phyloP scores from a whole-genome alignment of 2,797 vertebrate genomes.

The Hylomyscus alleni region DNA sequence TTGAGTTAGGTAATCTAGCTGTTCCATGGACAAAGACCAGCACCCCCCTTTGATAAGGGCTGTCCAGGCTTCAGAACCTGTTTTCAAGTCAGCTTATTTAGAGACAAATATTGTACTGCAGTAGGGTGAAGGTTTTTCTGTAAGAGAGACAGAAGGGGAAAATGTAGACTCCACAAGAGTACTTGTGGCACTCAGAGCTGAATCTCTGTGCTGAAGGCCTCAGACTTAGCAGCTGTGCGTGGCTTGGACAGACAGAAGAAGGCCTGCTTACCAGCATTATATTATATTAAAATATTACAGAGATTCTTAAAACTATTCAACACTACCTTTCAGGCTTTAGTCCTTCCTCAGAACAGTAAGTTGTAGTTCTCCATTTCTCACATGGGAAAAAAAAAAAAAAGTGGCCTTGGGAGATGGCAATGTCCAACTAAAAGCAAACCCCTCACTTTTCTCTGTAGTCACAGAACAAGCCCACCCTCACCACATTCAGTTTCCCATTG shows the following conservation, averaged over 20 bases:
- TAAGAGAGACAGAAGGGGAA: not conserved
- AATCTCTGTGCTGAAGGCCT: not conserved
- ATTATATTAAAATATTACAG: not conserved
- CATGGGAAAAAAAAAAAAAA: not conserved
- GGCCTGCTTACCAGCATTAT: not conserved
- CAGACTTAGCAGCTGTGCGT: not conserved
- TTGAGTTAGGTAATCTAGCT: not conserved
- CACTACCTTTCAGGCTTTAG: not conserved
- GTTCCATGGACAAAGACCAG: not conserved
- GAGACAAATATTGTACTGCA: not conserved
- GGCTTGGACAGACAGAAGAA: not conserved
- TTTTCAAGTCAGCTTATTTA: not conserved
- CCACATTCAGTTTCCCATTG: not conserved
- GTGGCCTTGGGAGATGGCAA: not conserved
- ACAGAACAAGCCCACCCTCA: not conserved
- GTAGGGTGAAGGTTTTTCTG: not conserved
- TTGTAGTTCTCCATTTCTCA: not conserved
- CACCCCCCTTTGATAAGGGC: not conserved
- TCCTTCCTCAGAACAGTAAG: not conserved
- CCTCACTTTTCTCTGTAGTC: not conserved
- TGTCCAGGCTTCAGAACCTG: not conserved
- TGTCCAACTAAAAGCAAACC: not conserved
- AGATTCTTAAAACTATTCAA: not conserved
- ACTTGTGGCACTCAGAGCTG: not conserved
- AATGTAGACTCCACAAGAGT: not conserved